Base-by-base conservation (phyloP, 2,113 vertebrate species). In the Balaenoptera acutorostrata region DNA sequence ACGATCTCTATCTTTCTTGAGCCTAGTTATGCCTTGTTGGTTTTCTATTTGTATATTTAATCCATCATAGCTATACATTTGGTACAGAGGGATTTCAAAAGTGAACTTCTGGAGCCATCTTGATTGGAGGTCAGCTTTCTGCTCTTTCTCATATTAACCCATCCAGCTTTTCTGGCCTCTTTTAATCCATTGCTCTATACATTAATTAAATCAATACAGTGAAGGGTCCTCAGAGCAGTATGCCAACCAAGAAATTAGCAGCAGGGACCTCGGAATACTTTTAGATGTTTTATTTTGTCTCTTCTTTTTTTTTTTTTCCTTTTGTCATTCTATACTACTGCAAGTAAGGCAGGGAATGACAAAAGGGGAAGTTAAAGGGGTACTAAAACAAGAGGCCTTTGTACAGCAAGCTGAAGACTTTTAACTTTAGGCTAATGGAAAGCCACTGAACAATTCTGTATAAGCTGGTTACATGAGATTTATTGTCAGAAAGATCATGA, bases 1-100 rank as follows among this genome's bases (percentile, higher is more conserved):
- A 59, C 86, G 89, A 55, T 74, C 68, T 63, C 77, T 59, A 21
- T 57, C 84, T 86, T 81, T 72, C 23, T 77, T 80, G 64, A 85
- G 64, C 61, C 57, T 52, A n/a, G 63, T 80, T 84, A 84, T 72
- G 55, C 44, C 92, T 92, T 59, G 88, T 69, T 92, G 92, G n/a
- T 86, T 89, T 91, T 86, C 72, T 80, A 41, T 81, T 92, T 94
- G 77, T 84, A 41, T 84, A 84, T 78, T 94, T 80, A 86, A 94
- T 39, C 39, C 84, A 61, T 92, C 84, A 75, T 18, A 52, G 57
- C 84, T 85, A 85, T 29, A 27, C 25, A 89, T 39, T 85, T 55
- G 64, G 49, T 88, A 95, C 17, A 86, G 92, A 92, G 10, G 72
- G 59, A 92, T 68, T 92, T 55, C n/a, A 92, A 93, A 92, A 85